Evolutionary conservation across 2,113 vertebrate genomes (phyloP), one percentile per base, ranked within the genome.

Genomic region (Phalacrocorax carbo): DNA sequence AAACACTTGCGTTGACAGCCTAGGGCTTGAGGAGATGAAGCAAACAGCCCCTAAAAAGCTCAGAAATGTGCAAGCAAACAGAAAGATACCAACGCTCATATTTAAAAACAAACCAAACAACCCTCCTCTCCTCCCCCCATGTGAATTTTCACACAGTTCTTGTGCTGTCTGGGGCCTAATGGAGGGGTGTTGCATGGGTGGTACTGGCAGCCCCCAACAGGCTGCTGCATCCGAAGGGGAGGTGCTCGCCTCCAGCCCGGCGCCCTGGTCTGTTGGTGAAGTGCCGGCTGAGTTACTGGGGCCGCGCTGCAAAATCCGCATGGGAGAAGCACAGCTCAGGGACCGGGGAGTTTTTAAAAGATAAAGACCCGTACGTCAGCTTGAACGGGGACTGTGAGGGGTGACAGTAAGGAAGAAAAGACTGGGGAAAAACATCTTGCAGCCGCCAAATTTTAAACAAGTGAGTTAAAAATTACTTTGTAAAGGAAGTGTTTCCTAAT

Each of bases 211-310:
- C 40, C 48, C 79, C 40, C 14, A 9, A 2, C 30, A 26, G 44
- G 7, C 13, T 26, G 73, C 46, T 34, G 48, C 49, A 19, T 8
- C 66, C 40, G 7, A 4, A 0, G 7, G 46, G 36, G n/a, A 5
- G 21, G 76, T 36, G 49, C 68, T 40, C 6, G 7, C 15, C 51
- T 15, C 29, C 57, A 13, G 22, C 34, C 49, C 4, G 23, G 40
- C 15, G 4, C 48, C n/a, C 14, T 5, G 2, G 7, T 15, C 27
- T 49, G 20, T 14, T 11, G 0, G 5, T 12, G 27, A 3, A 27
- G 27, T 7, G 32, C 9, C 38, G 10, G 55, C 19, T 18, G 55
- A 12, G 48, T 8, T 13, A 10, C 38, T 2, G 12, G 48, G 48
- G 15, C 29, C 9, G 23, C 66, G 10, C 66, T 25, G 57, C 38